These are phyloP conservation scores for Trididemnum clinides DNA, from an alignment of 23 tunicate genomes.

Conservation along the genomic window DNA sequence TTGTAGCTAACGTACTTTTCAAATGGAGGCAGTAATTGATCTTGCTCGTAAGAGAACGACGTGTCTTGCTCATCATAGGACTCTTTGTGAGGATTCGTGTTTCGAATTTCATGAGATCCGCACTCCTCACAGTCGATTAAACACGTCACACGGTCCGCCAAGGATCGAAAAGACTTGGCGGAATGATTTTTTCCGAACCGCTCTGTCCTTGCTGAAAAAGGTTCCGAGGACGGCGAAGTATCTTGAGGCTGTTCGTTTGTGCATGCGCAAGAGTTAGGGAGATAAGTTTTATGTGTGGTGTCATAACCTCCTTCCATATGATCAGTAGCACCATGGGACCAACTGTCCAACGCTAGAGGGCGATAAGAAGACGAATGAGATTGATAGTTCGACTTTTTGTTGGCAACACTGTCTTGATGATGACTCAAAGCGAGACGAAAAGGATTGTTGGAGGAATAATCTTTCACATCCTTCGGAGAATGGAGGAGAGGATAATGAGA, in stretches of 20 bases:
- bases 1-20: not conserved
- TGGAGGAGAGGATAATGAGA: conserved; percentile 20
- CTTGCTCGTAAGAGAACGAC: not conserved
- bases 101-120: not conserved
- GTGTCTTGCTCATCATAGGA: not conserved
- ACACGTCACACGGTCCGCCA: not conserved
- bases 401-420: not conserved
- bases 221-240: too few species aligned
- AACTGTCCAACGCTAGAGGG: not conserved
- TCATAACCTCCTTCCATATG: not conserved
- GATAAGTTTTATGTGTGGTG: not conserved
- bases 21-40: not conserved
- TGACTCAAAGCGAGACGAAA: not conserved
- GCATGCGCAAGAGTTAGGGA: not conserved
- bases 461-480: not conserved
- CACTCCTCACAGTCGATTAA: not conserved
- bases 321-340: not conserved
- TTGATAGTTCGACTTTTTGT: not conserved
- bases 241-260: too few species aligned
- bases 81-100: not conserved
- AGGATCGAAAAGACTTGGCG: not conserved
- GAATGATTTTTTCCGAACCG: not conserved
- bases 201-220: not conserved
- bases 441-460: not conserved
- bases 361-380: not conserved